phyloP scores from a whole-genome alignment of 35 echinoderm and acorn worm genomes.

The Apostichopus californicus region DNA sequence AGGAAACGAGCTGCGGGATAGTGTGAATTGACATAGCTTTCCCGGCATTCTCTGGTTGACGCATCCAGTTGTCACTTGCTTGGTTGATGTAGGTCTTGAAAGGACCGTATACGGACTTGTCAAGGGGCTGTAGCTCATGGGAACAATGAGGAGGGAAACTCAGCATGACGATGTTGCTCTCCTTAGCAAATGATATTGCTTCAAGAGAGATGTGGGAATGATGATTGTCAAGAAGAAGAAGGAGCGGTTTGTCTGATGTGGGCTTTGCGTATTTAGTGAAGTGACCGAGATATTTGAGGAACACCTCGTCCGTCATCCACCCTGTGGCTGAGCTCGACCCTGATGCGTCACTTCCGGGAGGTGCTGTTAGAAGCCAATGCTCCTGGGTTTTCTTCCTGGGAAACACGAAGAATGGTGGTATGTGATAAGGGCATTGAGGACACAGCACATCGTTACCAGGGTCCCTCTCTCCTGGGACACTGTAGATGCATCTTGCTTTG shows the following conservation, averaged over 20 bases:
- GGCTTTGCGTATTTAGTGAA: conserved; percentile 23
- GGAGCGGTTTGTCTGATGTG: conserved; percentile 21
- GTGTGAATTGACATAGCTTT: conserved; percentile 47
- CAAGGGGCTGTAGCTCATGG: no score
- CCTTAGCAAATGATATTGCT: conserved; percentile 7
- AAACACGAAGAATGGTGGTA: no score
- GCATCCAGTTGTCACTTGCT: conserved; percentile 1
- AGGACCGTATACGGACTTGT: neutral
- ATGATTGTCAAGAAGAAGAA: conserved; percentile 47
- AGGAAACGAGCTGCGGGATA: conserved; percentile 21
- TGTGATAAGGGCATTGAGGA: no score
- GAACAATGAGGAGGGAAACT: neutral
- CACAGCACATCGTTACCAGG: no score
- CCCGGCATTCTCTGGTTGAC: conserved; percentile 32
- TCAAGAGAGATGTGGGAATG: conserved; percentile 22
- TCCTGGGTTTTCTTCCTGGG: no score
- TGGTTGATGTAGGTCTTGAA: neutral
- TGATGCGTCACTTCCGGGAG: conserved; percentile 28
- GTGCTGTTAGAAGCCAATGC: neutral
- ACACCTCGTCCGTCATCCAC: conserved; percentile 49
- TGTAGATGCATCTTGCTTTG: no score
- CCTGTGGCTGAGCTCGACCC: conserved; percentile 1
- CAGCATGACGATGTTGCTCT: neutral
- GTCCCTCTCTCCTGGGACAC: no score
- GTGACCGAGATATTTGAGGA: conserved; percentile 27